Conservation (phyloP, 1,140 invertebrate genomes). For the Drosophila sechellia region DNA sequence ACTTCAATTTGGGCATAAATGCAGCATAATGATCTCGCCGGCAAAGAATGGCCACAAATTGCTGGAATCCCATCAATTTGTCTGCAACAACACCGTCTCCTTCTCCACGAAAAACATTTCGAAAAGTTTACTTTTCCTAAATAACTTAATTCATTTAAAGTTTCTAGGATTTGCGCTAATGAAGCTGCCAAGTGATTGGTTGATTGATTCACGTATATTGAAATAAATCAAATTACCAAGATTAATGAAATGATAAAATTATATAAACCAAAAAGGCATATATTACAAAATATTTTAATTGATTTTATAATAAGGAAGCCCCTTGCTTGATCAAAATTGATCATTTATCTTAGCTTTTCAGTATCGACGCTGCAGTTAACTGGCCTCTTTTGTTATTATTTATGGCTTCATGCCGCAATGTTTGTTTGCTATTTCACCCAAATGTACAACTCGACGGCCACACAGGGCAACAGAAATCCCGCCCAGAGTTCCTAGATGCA, state of each 20-base stretch:
- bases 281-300: not conserved
- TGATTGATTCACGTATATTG: slow-evolving; percentile 23
- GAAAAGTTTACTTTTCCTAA: slow-evolving; percentile 33
- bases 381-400: slow-evolving; percentile 48
- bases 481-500: slow-evolving; percentile 4
- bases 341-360: slow-evolving; percentile 22
- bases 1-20: slow-evolving; percentile 55
- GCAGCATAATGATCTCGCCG: slow-evolving; percentile 44
- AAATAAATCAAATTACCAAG: not conserved
- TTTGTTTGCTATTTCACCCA: slow-evolving; percentile 41
- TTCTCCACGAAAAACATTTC: slow-evolving; percentile 12
- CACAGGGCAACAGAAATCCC: slow-evolving; percentile 20
- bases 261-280: no score
- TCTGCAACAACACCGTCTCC: slow-evolving; percentile 21
- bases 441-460: slow-evolving; percentile 43
- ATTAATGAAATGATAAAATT: not conserved
- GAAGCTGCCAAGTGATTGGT: slow-evolving; percentile 26
- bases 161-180: slow-evolving; percentile 29
- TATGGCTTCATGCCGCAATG: slow-evolving; percentile 39
- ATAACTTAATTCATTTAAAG: slow-evolving; percentile 34
- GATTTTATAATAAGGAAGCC: not conserved
- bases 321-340: not conserved
- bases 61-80: slow-evolving; percentile 51
- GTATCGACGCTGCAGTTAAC: slow-evolving; percentile 30
- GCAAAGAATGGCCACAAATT: slow-evolving; percentile 47